Evolutionary conservation across 2,113 vertebrate species (phyloP).

Genomic region (Chlorodrepanis virens): DNA sequence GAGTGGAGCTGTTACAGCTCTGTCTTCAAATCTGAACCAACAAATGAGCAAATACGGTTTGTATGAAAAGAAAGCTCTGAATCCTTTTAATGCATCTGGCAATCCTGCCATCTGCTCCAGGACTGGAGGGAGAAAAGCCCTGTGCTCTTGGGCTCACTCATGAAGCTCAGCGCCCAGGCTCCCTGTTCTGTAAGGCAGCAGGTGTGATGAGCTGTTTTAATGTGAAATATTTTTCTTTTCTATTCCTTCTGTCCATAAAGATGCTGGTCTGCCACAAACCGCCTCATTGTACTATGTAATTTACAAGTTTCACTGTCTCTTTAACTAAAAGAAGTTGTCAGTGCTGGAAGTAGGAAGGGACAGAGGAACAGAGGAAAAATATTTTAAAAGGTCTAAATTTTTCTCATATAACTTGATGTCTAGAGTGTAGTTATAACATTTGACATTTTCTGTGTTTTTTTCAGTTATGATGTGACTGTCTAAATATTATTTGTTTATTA

Average conservation of each 20-base stretch:
- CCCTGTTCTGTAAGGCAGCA: neutral
- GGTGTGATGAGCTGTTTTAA: neutral
- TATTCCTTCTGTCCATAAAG: neutral
- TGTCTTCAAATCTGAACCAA: neutral
- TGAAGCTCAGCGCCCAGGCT: neutral
- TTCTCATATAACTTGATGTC: neutral
- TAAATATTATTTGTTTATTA: constrained; percentile 32
- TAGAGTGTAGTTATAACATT: neutral
- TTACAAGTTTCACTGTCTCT: neutral
- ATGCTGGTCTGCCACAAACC: neutral
- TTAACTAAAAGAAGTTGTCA: neutral
- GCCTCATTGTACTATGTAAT: neutral
- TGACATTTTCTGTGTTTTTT: neutral
- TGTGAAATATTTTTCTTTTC: neutral
- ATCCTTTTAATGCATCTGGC: neutral
- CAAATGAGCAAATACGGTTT: neutral
- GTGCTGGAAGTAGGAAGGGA: neutral
- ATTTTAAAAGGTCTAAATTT: neutral
- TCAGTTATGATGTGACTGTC: constrained; percentile 4
- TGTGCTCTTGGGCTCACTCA: neutral
- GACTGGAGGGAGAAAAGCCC: neutral
- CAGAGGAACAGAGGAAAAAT: neutral
- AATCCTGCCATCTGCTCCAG: neutral
- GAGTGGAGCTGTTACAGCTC: neutral
- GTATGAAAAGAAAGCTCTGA: neutral